Evolutionary conservation across 2,797 vertebrate genomes (phyloP).

Genomic region (Botia almorhae): DNA sequence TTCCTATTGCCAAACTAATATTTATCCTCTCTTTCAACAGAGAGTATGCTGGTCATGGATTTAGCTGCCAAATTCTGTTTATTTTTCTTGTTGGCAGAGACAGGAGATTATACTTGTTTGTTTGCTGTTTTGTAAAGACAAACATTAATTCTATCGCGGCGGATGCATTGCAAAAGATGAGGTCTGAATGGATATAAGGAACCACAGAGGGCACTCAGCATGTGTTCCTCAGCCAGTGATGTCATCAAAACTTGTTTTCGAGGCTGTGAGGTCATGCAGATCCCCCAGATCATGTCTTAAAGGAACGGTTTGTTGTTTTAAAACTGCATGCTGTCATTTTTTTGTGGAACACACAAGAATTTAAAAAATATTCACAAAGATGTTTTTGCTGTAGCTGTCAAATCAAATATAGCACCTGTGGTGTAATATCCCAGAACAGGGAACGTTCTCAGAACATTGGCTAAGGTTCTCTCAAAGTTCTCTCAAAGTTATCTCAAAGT

Average conservation of each 20-base stretch:
- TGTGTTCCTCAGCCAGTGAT: neutral
- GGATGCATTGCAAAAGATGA: slow-evolving; percentile 35
- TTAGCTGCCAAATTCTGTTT: slow-evolving; percentile 51
- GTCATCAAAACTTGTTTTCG: neutral
- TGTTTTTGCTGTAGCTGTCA: too few species aligned
- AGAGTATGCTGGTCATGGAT: slow-evolving; percentile 35
- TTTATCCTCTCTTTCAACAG: slow-evolving; percentile 42
- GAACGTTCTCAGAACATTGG: too few species aligned
- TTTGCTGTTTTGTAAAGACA: slow-evolving; percentile 49
- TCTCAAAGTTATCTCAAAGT: too few species aligned
- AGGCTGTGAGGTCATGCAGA: neutral
- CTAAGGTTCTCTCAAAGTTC: too few species aligned
- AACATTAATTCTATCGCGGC: slow-evolving; percentile 47
- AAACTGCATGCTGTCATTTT: too few species aligned
- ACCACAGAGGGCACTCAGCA: neutral
- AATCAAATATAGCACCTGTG: too few species aligned
- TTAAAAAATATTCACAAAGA: neutral
- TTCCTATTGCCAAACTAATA: slow-evolving; percentile 45
- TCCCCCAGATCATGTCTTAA: neutral
- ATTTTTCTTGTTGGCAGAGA: slow-evolving; percentile 53
- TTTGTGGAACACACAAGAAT: neutral
- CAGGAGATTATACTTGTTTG: slow-evolving; percentile 42
- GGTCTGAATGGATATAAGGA: slow-evolving; percentile 18
- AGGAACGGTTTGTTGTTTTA: neutral
- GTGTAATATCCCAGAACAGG: too few species aligned